Percentiles rank a stretch among this genome's conserved stretches.
Conservation (phyloP, 1,140 invertebrate species). For the Hirudo medicinalis region DNA sequence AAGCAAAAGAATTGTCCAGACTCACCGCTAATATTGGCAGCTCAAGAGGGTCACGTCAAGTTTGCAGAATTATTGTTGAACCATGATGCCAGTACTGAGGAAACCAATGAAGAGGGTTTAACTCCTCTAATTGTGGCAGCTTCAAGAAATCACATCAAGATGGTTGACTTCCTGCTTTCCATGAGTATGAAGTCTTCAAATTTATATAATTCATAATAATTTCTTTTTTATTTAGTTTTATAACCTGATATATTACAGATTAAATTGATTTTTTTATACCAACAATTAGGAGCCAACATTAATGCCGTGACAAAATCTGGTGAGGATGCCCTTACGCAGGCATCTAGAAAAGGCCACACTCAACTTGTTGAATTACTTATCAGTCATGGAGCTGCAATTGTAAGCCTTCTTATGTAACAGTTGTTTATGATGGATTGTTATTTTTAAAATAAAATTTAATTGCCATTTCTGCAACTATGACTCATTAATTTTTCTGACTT, state of each 20-base stretch:
- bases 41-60: constrained; percentile 94
- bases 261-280: background rate
- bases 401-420: background rate
- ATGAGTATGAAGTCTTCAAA: background rate
- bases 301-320: background rate
- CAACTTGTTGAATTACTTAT: constrained; percentile 8
- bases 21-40: constrained; percentile 88
- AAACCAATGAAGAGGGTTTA: constrained; percentile 96
- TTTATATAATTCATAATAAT: background rate
- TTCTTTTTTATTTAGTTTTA: background rate
- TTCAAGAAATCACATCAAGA: constrained; percentile 91
- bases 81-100: constrained; percentile 92
- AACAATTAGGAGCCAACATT: background rate
- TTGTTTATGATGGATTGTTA: background rate
- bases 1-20: constrained; percentile 99
- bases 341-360: background rate
- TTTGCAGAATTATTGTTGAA: constrained; percentile 80
- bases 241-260: background rate
- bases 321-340: background rate
- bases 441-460: background rate
- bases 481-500: background rate
- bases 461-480: background rate
- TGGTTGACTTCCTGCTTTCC: constrained; percentile 75
- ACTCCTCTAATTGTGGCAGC: constrained; percentile 87
- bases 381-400: background rate